Conservation (phyloP, 1,140 invertebrate species). For the Cydia fagiglandana region DNA sequence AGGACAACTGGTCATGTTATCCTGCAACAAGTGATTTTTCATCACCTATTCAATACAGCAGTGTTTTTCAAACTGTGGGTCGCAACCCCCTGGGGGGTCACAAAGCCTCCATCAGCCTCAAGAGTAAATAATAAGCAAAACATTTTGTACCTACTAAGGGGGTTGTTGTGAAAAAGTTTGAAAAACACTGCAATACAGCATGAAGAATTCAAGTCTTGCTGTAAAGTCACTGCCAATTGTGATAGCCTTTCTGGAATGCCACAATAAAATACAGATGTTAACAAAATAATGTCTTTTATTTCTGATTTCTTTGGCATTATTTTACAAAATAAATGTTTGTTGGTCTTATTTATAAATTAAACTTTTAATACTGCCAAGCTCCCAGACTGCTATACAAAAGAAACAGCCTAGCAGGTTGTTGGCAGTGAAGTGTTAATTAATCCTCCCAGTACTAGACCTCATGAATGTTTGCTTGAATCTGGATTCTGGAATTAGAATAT, state of each 20-base stretch:
- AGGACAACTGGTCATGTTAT: not conserved
- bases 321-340: slow-evolving; percentile 9
- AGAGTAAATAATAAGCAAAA: no score
- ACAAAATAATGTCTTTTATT: slow-evolving; percentile 31
- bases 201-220: not conserved
- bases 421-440: slow-evolving; percentile 39
- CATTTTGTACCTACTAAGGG: no score
- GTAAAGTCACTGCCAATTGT: slow-evolving; percentile 9
- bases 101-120: no score
- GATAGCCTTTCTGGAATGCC: slow-evolving; percentile 11
- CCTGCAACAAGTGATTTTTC: not conserved
- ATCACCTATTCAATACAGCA: not conserved
- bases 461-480: slow-evolving; percentile 67
- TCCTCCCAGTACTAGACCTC: slow-evolving; percentile 53
- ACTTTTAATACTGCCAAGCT: not conserved
- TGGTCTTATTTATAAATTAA: not conserved
- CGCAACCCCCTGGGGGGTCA: no score
- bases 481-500: slow-evolving; percentile 62
- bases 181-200: not conserved
- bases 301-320: slow-evolving; percentile 28
- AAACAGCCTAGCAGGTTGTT: not conserved
- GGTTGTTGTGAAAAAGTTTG: no score
- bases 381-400: no score
- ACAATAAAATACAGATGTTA: slow-evolving; percentile 28
- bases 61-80: no score